phyloP scores from a whole-genome alignment of 1,140 invertebrate species.

The Batillaria attramentaria region DNA sequence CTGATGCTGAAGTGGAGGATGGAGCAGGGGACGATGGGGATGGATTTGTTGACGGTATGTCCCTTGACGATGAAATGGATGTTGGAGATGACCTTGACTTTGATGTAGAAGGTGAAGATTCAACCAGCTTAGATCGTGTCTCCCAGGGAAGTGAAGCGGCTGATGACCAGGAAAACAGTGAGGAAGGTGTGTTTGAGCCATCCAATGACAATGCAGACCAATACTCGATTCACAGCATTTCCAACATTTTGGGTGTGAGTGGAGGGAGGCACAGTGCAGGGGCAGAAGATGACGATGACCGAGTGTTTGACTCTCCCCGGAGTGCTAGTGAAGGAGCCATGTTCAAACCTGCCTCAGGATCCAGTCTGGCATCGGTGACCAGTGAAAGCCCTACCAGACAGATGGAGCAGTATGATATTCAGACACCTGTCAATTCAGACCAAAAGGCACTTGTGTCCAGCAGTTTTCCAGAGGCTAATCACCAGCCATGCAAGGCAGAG shows the following conservation, averaged over 20 bases:
- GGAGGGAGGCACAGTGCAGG: neutral
- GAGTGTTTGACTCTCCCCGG: conserved; percentile 16
- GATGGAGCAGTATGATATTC: too few relatives aligned
- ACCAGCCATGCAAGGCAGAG: too few relatives aligned
- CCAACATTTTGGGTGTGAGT: conserved; percentile 32
- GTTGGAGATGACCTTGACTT: conserved; percentile 54
- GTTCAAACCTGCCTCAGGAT: conserved; percentile 1
- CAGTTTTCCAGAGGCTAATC: too few relatives aligned
- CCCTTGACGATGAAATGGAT: conserved; percentile 54
- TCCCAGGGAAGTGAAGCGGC: conserved; percentile 25
- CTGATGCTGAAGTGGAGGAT: neutral
- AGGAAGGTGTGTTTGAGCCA: conserved; percentile 40
- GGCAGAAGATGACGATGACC: conserved; percentile 4
- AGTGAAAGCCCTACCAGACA: neutral
- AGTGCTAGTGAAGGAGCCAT: neutral
- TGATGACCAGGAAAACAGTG: conserved; percentile 34
- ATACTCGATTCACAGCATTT: conserved; percentile 57
- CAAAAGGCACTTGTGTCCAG: too few relatives aligned
- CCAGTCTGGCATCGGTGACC: neutral
- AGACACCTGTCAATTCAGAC: too few relatives aligned
- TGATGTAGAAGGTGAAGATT: conserved; percentile 29
- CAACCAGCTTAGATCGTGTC: neutral
- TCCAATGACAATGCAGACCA: conserved; percentile 37
- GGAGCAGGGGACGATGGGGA: conserved; percentile 37
- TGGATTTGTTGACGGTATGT: conserved; percentile 26